Percentiles rank a stretch among this genome's conserved stretches.
These are phyloP conservation scores for Clarias magur DNA, from an alignment of 2,113 vertebrate species.

Conservation along the genomic window DNA sequence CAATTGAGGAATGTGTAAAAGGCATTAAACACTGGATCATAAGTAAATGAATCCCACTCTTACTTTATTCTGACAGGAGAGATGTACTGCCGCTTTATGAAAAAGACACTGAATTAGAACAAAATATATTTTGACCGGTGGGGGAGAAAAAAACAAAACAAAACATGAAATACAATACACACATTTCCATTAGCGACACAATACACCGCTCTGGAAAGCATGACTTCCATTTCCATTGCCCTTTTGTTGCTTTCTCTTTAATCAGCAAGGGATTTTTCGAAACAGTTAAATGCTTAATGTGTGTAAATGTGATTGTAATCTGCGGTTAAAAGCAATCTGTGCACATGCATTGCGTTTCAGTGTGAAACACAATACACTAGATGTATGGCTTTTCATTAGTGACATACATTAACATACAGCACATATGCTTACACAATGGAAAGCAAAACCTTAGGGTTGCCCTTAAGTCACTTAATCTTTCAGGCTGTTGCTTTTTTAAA, in stretches of 20 bases:
- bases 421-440: background rate
- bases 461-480: background rate
- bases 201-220: background rate
- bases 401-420: background rate
- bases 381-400: background rate
- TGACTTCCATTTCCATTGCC: background rate
- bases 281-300: background rate
- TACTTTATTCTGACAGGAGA: background rate
- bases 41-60: background rate
- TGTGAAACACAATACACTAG: background rate
- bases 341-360: background rate
- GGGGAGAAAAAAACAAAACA: background rate
- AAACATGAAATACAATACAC: background rate
- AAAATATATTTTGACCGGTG: background rate
- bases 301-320: background rate
- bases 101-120: background rate
- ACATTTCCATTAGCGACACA: background rate
- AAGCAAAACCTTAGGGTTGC: background rate
- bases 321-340: background rate
- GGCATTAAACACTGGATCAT: background rate
- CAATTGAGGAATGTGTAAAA: background rate
- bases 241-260: background rate
- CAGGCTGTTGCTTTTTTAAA: background rate
- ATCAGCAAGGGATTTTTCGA: conserved; percentile 3
- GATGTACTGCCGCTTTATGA: background rate